Evolutionary conservation across 2,888 invertebrate genomes (phyloP).

Genomic region (Eurytoma adleriae): DNA sequence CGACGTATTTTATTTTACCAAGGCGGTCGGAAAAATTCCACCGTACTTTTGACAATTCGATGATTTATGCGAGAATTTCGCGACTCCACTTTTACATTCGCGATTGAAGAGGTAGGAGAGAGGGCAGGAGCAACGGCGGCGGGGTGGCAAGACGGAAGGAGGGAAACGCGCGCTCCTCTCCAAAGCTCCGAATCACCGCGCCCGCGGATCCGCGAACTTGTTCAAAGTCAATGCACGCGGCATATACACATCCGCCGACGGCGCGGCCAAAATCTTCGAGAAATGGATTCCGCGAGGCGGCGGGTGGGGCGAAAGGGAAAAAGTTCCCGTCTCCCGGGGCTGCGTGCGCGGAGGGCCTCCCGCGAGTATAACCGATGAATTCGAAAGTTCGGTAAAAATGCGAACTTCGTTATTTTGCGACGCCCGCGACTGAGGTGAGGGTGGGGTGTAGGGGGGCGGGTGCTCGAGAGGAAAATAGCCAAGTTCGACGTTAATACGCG

Average conservation of each 20-base stretch:
- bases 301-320: conserved; percentile 22
- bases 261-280: conserved; percentile 25
- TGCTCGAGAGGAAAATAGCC: background rate
- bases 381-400: conserved; percentile 23
- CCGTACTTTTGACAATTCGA: background rate
- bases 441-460: too few relatives aligned
- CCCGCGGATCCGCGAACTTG: conserved; percentile 33
- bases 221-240: conserved; percentile 52
- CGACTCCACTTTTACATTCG: background rate
- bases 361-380: background rate
- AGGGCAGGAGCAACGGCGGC: background rate
- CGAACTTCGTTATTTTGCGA: background rate
- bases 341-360: background rate
- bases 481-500: conserved; percentile 1
- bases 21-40: too few relatives aligned
- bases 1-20: too few relatives aligned
- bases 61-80: background rate
- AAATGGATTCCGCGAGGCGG: conserved; percentile 35
- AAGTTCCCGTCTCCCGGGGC: conserved; percentile 25
- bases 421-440: background rate
- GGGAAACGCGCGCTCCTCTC: background rate
- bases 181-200: conserved; percentile 8
- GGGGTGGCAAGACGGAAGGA: background rate
- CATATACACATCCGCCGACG: background rate
- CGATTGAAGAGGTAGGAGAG: conserved; percentile 10